Conservation (phyloP, 2,888 invertebrate genomes). For the Heliconius ethilla region DNA sequence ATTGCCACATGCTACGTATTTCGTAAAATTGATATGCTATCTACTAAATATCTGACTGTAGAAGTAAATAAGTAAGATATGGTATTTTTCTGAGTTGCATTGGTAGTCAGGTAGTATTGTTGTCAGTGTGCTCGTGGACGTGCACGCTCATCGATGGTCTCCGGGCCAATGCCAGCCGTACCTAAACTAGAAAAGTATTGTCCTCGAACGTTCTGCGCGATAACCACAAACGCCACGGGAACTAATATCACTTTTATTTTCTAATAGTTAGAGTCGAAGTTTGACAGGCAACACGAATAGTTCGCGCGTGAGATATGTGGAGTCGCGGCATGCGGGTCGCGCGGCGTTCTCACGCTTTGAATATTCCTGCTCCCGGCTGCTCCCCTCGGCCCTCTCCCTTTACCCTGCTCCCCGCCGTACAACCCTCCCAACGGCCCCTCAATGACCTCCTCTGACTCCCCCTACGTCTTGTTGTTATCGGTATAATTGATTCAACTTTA, state of each 20-base stretch:
- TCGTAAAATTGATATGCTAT: background rate
- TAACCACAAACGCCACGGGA: slow-evolving; percentile 61
- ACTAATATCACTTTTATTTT: slow-evolving; percentile 59
- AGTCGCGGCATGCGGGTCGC: slow-evolving; percentile 82
- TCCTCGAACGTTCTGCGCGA: slow-evolving; percentile 80
- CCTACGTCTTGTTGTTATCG: slow-evolving; percentile 58
- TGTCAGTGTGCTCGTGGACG: slow-evolving; percentile 62
- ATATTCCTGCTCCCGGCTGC: slow-evolving; percentile 77
- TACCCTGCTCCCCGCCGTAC: slow-evolving; percentile 50
- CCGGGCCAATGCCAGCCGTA: slow-evolving; percentile 81
- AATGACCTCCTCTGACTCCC: slow-evolving; percentile 74
- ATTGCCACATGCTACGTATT: background rate
- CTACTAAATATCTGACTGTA: background rate
- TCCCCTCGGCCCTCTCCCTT: slow-evolving; percentile 53
- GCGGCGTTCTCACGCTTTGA: slow-evolving; percentile 81
- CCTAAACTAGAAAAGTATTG: slow-evolving; percentile 82
- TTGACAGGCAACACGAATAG: slow-evolving; percentile 54
- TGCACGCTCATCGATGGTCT: slow-evolving; percentile 76
- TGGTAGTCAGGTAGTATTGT: slow-evolving; percentile 22
- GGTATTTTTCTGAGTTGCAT: slow-evolving; percentile 3
- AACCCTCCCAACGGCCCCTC: slow-evolving; percentile 66
- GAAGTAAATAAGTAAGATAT: background rate
- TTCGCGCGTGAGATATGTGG: slow-evolving; percentile 82
- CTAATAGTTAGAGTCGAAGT: slow-evolving; percentile 57
- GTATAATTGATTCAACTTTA: slow-evolving; percentile 72